Evolutionary conservation across 1,140 invertebrate species (phyloP).

Genomic region (Marisa cornuarietis): DNA sequence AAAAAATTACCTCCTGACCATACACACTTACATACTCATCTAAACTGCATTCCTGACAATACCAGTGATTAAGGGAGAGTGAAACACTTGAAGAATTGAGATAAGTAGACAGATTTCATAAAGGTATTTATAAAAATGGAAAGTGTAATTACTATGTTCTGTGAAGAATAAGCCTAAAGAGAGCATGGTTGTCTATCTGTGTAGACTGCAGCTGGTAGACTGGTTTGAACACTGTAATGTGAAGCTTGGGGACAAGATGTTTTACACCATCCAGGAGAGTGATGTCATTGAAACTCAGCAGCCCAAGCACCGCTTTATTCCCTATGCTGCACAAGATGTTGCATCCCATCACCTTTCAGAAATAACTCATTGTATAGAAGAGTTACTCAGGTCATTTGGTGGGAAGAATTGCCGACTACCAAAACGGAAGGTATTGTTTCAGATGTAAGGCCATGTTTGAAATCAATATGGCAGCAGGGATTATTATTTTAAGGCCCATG

Average conservation of each 20-base stretch:
- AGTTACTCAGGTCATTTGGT: not conserved
- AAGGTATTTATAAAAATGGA: too few relatives aligned
- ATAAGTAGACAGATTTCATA: too few relatives aligned
- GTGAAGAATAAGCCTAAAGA: not conserved
- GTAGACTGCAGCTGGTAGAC: slow-evolving; percentile 79
- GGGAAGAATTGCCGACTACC: too few relatives aligned
- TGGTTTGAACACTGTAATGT: slow-evolving; percentile 88
- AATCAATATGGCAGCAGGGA: not conserved
- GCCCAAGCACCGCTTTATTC: slow-evolving; percentile 37
- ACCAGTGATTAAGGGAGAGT: too few relatives aligned
- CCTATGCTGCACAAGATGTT: slow-evolving; percentile 28
- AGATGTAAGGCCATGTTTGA: not conserved
- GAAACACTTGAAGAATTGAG: too few relatives aligned
- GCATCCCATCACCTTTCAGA: not conserved
- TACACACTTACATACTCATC: too few relatives aligned
- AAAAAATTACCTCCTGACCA: too few relatives aligned
- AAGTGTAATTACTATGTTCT: too few relatives aligned
- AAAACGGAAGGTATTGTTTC: not conserved
- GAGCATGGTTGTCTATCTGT: not conserved
- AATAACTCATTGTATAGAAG: slow-evolving; percentile 12
- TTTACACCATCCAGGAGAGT: slow-evolving; percentile 72
- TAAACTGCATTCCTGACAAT: too few relatives aligned
- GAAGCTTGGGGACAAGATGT: slow-evolving; percentile 86
- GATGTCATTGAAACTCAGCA: slow-evolving; percentile 61
- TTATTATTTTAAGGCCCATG: too few relatives aligned